Conservation (phyloP, 2,113 vertebrate species). For the Phrynocephalus versicolor region DNA sequence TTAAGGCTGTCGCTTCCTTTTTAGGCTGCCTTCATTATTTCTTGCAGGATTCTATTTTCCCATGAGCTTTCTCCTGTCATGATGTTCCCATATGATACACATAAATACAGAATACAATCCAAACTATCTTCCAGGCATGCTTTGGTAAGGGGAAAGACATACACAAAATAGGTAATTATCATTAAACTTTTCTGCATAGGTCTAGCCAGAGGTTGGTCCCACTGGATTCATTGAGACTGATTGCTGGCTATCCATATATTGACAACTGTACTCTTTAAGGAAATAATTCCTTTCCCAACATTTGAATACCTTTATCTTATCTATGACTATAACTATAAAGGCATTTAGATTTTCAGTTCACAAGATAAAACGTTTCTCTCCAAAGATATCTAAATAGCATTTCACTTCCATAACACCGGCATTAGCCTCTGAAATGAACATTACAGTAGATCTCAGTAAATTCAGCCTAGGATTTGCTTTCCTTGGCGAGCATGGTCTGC, state of each 20-base stretch:
- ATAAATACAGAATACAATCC: not conserved
- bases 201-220: not conserved
- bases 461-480: not conserved
- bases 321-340: not conserved
- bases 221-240: not conserved
- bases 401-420: not conserved
- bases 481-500: not conserved
- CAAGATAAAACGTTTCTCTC: not conserved
- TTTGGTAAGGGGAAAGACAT: not conserved
- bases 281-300: not conserved
- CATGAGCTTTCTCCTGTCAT: too few species aligned
- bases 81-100: not conserved
- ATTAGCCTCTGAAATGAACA: not conserved
- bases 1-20: too few species aligned
- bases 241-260: not conserved
- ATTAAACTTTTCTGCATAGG: not conserved
- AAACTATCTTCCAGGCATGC: not conserved
- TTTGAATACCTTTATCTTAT: not conserved
- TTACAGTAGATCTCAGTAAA: not conserved
- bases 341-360: not conserved
- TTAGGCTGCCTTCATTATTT: too few species aligned
- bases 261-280: not conserved
- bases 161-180: not conserved
- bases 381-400: not conserved
- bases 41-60: too few species aligned